These are phyloP conservation scores for Pocillopora verrucosa DNA, from an alignment of 64 coral and sea anemone genomes.

Conservation along the genomic window DNA sequence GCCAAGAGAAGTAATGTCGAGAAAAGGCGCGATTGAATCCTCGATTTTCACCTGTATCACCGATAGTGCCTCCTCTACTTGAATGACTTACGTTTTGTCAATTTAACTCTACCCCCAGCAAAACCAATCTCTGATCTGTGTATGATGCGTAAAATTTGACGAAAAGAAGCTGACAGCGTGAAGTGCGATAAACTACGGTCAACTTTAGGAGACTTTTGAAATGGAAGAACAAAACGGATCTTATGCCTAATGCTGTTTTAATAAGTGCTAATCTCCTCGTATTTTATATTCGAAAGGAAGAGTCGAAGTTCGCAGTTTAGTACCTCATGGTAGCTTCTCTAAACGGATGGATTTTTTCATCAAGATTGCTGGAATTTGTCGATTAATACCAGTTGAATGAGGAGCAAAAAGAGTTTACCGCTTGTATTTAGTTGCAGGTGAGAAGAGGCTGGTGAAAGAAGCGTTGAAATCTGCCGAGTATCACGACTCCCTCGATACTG, in stretches of 20 bases:
- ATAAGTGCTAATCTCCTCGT: neutral
- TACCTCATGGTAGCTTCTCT: neutral
- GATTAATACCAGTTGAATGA: constrained; percentile 27
- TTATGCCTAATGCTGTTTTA: constrained; percentile 11
- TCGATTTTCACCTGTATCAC: too few species aligned
- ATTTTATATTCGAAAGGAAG: neutral
- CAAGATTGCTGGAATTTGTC: constrained; percentile 21
- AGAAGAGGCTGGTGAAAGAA: constrained; percentile 48
- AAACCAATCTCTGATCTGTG: too few species aligned
- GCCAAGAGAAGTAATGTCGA: too few species aligned
- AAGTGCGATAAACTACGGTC: neutral
- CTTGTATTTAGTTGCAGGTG: neutral
- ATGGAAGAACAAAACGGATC: neutral
- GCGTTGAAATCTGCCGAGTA: constrained; percentile 48
- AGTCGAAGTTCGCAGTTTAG: constrained; percentile 18
- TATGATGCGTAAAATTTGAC: too few species aligned
- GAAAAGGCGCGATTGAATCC: too few species aligned
- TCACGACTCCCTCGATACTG: constrained; percentile 8
- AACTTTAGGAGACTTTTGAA: neutral
- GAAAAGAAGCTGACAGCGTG: too few species aligned
- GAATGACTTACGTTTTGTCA: too few species aligned
- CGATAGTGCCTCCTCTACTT: too few species aligned
- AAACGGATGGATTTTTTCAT: constrained; percentile 43
- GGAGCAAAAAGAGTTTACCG: constrained; percentile 18
- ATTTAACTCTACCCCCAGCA: too few species aligned